phyloP scores from a whole-genome alignment of 1,140 invertebrate species.

The Bombus polaris region DNA sequence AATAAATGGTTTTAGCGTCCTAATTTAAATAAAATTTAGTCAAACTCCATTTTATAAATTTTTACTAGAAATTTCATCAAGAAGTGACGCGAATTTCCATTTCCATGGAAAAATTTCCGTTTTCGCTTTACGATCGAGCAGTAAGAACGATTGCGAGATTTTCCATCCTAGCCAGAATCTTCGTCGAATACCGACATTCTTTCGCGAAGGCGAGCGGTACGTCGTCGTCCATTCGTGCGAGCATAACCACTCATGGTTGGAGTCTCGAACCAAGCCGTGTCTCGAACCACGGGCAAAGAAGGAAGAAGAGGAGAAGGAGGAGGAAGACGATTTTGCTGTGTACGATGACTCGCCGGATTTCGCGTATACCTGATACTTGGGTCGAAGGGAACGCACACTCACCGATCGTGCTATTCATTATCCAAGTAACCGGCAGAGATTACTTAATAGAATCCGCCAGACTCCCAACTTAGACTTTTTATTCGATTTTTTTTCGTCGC shows the following conservation, averaged over 20 bases:
- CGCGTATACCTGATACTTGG: constrained; percentile 52
- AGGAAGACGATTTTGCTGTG: constrained; percentile 45
- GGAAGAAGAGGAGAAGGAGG: constrained; percentile 5
- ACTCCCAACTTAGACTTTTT: constrained; percentile 48
- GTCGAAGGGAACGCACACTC: constrained; percentile 38
- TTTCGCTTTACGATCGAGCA: no score
- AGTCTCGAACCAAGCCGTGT: not conserved
- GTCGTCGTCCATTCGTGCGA: constrained; percentile 40
- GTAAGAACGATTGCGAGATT: not conserved
- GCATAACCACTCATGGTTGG: not conserved
- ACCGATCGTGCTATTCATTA: constrained; percentile 66
- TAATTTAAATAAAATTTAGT: no score
- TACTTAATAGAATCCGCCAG: constrained; percentile 64
- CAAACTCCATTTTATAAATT: not conserved
- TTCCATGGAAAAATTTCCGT: no score
- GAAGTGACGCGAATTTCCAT: not conserved
- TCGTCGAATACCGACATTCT: constrained; percentile 42
- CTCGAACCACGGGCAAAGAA: not conserved
- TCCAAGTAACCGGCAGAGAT: constrained; percentile 50
- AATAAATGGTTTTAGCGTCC: no score
- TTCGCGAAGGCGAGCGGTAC: constrained; percentile 42
- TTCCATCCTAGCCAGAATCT: constrained; percentile 26
- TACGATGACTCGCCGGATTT: constrained; percentile 71
- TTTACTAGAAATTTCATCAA: not conserved
- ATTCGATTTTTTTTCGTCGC: not conserved